These are phyloP conservation scores for Cassiopea xamachana DNA, from an alignment of 30 jellyfish, hydroid and myxozoan species.

Conservation along the genomic window DNA sequence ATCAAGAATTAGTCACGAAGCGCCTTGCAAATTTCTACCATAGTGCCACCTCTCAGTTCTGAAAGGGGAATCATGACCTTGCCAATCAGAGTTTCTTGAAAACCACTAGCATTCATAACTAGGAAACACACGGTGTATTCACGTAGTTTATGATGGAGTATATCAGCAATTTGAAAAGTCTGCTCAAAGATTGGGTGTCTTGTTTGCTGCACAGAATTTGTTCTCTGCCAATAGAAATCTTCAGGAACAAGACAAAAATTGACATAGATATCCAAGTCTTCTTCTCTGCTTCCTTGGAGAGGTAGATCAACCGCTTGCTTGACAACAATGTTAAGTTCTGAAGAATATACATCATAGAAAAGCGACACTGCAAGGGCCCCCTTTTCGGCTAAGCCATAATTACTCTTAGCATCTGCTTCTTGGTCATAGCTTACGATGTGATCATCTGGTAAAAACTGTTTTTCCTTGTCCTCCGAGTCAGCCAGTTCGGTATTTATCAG, in stretches of 20 bases:
- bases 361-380: slow-evolving; percentile 76
- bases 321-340: slow-evolving; percentile 73
- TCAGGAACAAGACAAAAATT: slow-evolving; percentile 95
- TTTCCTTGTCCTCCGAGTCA: slow-evolving; percentile 24
- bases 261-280: slow-evolving; percentile 74
- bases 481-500: slow-evolving; percentile 20
- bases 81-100: slow-evolving; percentile 81
- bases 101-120: slow-evolving; percentile 78
- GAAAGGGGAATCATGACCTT: slow-evolving; percentile 91
- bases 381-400: slow-evolving; percentile 26
- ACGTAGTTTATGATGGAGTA: slow-evolving; percentile 87
- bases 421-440: slow-evolving; percentile 87
- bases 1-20: slow-evolving; percentile 14
- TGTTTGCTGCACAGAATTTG: slow-evolving; percentile 64
- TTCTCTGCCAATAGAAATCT: slow-evolving; percentile 93
- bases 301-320: slow-evolving; percentile 76
- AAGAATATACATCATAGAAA: slow-evolving; percentile 63
- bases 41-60: slow-evolving; percentile 86
- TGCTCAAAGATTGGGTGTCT: slow-evolving; percentile 79
- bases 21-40: slow-evolving; percentile 81
- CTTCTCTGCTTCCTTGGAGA: slow-evolving; percentile 37
- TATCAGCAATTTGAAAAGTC: slow-evolving; percentile 84
- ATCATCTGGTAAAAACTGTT: slow-evolving; percentile 39
- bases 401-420: slow-evolving; percentile 56
- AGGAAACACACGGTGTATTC: slow-evolving; percentile 87